phyloP scores from a whole-genome alignment of 1,140 invertebrate species.

The Zaprionus africanus region DNA sequence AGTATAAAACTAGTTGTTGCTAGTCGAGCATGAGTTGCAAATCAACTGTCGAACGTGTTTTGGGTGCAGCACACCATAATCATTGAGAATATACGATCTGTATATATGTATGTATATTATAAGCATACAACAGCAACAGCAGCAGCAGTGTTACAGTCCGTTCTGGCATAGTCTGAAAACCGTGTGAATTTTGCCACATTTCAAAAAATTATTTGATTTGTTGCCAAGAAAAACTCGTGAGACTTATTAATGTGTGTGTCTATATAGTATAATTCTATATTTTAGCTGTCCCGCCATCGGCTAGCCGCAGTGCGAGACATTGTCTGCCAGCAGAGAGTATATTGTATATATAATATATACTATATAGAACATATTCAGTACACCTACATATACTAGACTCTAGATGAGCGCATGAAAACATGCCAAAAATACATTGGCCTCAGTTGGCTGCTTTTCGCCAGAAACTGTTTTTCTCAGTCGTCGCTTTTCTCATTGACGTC shows the following conservation, averaged over 20 bases:
- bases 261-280: slow-evolving; percentile 54
- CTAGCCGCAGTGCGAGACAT: slow-evolving; percentile 79
- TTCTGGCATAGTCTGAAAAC: slow-evolving; percentile 24
- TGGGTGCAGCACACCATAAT: slow-evolving; percentile 6
- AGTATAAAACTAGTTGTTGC: background rate
- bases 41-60: background rate
- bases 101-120: slow-evolving; percentile 1
- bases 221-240: slow-evolving; percentile 34
- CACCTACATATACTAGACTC: slow-evolving; percentile 20
- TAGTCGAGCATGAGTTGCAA: background rate
- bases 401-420: slow-evolving; percentile 45
- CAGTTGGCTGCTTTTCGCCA: slow-evolving; percentile 43
- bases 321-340: slow-evolving; percentile 42
- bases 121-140: background rate
- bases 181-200: slow-evolving; percentile 10
- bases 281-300: slow-evolving; percentile 69
- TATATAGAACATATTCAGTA: slow-evolving; percentile 22
- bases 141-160: background rate
- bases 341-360: slow-evolving; percentile 16
- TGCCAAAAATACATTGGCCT: slow-evolving; percentile 75
- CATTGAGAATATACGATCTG: slow-evolving; percentile 7
- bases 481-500: slow-evolving; percentile 63
- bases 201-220: slow-evolving; percentile 31
- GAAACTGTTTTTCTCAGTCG: slow-evolving; percentile 50
- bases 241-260: background rate